These are phyloP conservation scores for Oreochromis mossambicus DNA, from an alignment of 2,797 vertebrate genomes.

Conservation along the genomic window DNA sequence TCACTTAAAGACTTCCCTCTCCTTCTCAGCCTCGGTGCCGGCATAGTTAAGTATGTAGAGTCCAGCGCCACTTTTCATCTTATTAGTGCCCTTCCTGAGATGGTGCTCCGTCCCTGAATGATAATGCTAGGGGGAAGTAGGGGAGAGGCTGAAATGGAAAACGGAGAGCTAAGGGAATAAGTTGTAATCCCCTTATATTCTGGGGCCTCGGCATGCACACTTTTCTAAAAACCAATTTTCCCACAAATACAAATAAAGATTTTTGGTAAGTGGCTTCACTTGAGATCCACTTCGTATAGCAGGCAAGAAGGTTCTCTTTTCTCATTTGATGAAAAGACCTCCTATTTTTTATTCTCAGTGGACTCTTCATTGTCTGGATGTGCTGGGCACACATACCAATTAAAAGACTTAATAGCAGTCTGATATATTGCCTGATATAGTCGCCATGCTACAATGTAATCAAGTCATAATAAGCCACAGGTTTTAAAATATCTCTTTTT, in stretches of 20 bases:
- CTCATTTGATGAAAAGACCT: slow-evolving; percentile 12
- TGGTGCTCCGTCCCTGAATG: slow-evolving; percentile 51
- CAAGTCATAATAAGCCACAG: neutral
- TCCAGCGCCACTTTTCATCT: slow-evolving; percentile 68
- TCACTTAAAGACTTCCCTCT: slow-evolving; percentile 56
- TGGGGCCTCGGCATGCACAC: slow-evolving; percentile 5
- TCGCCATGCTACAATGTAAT: neutral
- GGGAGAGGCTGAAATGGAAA: slow-evolving; percentile 27
- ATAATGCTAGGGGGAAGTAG: slow-evolving; percentile 59
- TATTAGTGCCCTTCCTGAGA: slow-evolving; percentile 69
- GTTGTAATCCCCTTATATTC: slow-evolving; percentile 52
- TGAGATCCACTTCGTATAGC: neutral
- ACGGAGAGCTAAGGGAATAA: slow-evolving; percentile 29
- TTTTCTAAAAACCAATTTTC: slow-evolving; percentile 9
- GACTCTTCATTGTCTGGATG: slow-evolving; percentile 21
- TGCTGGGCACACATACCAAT: neutral
- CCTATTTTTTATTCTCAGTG: neutral
- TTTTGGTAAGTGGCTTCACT: slow-evolving; percentile 3
- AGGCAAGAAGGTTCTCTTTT: neutral
- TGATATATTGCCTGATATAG: slow-evolving; percentile 3
- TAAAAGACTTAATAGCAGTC: neutral
- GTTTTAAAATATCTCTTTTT: neutral
- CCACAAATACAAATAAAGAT: slow-evolving; percentile 5
- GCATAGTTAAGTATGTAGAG: slow-evolving; percentile 61
- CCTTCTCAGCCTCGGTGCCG: slow-evolving; percentile 40